These are phyloP conservation scores for Halcyon smyrnensis DNA, from an alignment of 2,797 vertebrate genomes.

Conservation along the genomic window DNA sequence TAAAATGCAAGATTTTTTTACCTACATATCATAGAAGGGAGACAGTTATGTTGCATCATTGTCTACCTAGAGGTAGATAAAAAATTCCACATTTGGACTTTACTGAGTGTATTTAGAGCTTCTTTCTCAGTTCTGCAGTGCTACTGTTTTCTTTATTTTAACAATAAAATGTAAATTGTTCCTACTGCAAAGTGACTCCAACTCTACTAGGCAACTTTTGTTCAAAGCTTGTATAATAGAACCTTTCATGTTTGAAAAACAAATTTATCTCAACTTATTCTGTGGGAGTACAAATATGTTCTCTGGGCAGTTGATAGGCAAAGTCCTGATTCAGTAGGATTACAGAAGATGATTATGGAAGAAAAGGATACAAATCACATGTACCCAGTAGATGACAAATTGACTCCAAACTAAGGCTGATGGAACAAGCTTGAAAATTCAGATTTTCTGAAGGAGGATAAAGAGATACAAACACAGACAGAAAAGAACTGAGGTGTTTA, in stretches of 20 bases:
- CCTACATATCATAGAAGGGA: not conserved
- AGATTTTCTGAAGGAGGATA: not conserved
- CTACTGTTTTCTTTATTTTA: not conserved
- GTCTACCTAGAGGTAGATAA: not conserved
- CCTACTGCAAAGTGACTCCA: not conserved
- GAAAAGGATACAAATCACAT: not conserved
- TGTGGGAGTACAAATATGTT: not conserved
- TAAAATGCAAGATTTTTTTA: not conserved
- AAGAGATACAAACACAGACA: not conserved
- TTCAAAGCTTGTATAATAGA: not conserved
- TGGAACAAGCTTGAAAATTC: not conserved
- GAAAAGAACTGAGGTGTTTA: not conserved
- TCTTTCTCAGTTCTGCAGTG: not conserved
- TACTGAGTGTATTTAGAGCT: not conserved
- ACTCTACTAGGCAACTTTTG: not conserved
- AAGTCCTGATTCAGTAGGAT: not conserved
- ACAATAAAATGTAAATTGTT: not conserved
- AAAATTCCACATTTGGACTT: not conserved
- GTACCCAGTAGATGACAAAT: not conserved
- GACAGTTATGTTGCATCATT: not conserved
- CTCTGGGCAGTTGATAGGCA: not conserved
- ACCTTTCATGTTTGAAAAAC: not conserved
- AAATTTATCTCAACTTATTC: not conserved
- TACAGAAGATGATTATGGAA: not conserved
- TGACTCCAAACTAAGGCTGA: not conserved